Percentiles rank a stretch among this genome's conserved stretches.
These are phyloP conservation scores for Leptopilina boulardi DNA, from an alignment of 1,140 invertebrate species.

Conservation along the genomic window DNA sequence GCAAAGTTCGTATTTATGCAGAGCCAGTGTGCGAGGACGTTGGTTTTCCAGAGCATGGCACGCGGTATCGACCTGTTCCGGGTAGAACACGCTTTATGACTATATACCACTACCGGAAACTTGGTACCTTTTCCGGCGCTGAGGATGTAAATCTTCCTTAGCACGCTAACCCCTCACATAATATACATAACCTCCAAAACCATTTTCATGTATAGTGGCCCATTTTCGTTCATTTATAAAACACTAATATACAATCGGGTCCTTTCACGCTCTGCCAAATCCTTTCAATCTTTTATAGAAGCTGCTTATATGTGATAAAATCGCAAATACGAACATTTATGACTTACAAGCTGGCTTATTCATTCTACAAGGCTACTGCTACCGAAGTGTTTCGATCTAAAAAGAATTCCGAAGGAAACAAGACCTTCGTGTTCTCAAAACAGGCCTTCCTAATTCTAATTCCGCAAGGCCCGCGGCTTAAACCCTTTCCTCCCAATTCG, in stretches of 20 bases:
- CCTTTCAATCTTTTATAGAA: background rate
- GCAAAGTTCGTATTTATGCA: background rate
- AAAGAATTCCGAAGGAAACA: background rate
- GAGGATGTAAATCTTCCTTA: slow-evolving; percentile 65
- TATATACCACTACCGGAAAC: slow-evolving; percentile 63
- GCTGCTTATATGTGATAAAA: background rate
- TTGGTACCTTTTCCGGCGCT: slow-evolving; percentile 66
- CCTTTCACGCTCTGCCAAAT: background rate
- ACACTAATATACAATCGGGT: background rate
- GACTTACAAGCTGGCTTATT: background rate
- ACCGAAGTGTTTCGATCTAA: background rate
- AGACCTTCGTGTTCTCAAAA: slow-evolving; percentile 13
- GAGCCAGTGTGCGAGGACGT: slow-evolving; percentile 33
- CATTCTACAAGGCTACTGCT: background rate
- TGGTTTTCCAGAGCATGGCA: slow-evolving; percentile 46
- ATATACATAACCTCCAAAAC: background rate
- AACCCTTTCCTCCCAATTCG: background rate
- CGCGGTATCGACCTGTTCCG: slow-evolving; percentile 51
- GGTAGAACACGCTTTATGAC: slow-evolving; percentile 42
- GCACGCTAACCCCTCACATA: slow-evolving; percentile 60
- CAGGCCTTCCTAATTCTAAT: slow-evolving; percentile 12
- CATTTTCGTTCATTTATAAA: slow-evolving; percentile 46
- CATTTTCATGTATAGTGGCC: slow-evolving; percentile 43
- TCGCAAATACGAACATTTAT: background rate
- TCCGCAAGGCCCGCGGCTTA: background rate